Evolutionary conservation across 1,140 invertebrate species (phyloP).

Genomic region (Arion vulgaris): DNA sequence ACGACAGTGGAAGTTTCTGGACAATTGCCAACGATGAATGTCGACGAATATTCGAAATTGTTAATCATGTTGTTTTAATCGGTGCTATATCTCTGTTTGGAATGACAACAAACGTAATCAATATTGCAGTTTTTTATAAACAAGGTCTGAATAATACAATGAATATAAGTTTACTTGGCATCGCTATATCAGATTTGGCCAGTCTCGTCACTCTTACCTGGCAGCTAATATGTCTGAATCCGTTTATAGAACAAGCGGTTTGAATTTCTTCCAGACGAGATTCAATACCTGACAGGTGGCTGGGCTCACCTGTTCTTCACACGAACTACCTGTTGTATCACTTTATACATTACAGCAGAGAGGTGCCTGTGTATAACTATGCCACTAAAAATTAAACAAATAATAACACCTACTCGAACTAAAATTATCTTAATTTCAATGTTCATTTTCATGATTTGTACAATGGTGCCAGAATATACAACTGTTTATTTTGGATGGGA

Average conservation of each 20-base stretch:
- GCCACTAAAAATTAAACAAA: background rate
- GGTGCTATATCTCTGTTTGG: background rate
- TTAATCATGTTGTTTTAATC: too few species aligned
- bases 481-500: background rate
- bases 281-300: background rate
- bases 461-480: background rate
- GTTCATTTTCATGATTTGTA: background rate
- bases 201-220: background rate
- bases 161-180: background rate
- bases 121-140: background rate
- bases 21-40: too few species aligned
- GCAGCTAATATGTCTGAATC: background rate
- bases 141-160: background rate
- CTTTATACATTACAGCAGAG: conserved; percentile 1
- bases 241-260: background rate
- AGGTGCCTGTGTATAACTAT: conserved; percentile 6
- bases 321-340: conserved; percentile 14
- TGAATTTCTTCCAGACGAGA: background rate
- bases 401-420: background rate
- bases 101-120: background rate
- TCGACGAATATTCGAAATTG: too few species aligned
- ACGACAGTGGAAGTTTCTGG: too few species aligned
- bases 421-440: background rate
- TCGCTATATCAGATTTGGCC: conserved; percentile 8
- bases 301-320: background rate